Base-by-base conservation (phyloP, 2,888 invertebrate genomes). In the Volucella inflata region DNA sequence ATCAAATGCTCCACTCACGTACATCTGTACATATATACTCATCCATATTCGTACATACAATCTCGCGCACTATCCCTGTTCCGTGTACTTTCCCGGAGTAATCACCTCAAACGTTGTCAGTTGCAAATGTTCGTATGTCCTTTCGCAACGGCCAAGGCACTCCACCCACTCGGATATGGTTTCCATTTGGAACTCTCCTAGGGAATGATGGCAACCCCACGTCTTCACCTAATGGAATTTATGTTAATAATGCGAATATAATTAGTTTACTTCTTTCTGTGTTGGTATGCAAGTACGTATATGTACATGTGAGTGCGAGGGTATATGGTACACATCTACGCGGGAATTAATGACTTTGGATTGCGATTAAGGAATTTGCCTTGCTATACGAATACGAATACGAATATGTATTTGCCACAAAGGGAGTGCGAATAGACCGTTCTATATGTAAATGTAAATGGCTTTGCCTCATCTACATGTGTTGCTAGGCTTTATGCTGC, bases 231-330 rank as follows among this genome's bases (percentile, higher is more conserved):
- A 87, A 87, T 87, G 87, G 88, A 88, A 88, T 88, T 88, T 88
- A 88, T 88, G 88, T 88, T 88, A 88, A 88, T 88, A 88, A 88
- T 87, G 84, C 87, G 87, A 88, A 88, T 88, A 88, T 88, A 88
- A 88, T 88, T 88, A 87, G 87, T 87, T 87, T 87, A 75, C 67
- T 64, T 40, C 17, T 71, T 64, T 40, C 30, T 65, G 44, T 12
- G 53, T 64, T 72, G 11, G 44, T 57, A 16, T 71, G 17, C 17
- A 11, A 53, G n/a, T 40, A 9, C 38, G 8, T 30, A 2, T 38
- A 59, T 1, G 10, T n/a, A 11, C 40, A 16, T 30, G 4, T 6
- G 30, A 3, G 21, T 2, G 21, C 21, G 1, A 30, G 30, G 2
- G 21, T 17, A 60, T 59, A 59, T 42, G 8, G 21, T 9, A 11